Conservation (phyloP, 2,113 vertebrate species). For the Galbula dea region DNA sequence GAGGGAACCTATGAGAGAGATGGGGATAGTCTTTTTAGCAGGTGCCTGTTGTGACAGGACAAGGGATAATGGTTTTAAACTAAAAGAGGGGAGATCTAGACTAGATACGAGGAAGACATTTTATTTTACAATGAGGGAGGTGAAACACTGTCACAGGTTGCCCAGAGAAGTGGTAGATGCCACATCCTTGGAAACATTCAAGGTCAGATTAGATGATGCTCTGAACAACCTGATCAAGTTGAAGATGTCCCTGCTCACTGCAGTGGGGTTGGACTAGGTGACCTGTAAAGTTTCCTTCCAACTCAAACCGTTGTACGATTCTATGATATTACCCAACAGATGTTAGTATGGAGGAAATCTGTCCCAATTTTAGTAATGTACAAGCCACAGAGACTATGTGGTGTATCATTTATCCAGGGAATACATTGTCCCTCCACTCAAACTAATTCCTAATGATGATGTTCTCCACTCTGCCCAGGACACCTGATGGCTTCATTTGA, state of each 20-base stretch:
- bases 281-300: neutral
- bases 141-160: neutral
- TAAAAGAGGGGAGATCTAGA: neutral
- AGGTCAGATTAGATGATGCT: neutral
- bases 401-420: neutral
- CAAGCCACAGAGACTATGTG: neutral
- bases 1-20: neutral
- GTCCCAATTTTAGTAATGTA: neutral
- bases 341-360: neutral
- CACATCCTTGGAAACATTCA: neutral
- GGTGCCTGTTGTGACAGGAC: neutral
- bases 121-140: neutral
- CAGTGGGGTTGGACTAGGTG: neutral
- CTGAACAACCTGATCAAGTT: neutral
- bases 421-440: neutral
- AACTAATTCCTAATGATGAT: neutral
- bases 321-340: neutral
- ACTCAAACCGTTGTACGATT: neutral
- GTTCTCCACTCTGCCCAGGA: neutral
- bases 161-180: neutral
- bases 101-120: neutral
- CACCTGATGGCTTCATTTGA: neutral
- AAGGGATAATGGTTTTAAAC: neutral
- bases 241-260: neutral
- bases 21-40: neutral